Conservation (phyloP, 2,113 vertebrate species). For the Sitta europaea region DNA sequence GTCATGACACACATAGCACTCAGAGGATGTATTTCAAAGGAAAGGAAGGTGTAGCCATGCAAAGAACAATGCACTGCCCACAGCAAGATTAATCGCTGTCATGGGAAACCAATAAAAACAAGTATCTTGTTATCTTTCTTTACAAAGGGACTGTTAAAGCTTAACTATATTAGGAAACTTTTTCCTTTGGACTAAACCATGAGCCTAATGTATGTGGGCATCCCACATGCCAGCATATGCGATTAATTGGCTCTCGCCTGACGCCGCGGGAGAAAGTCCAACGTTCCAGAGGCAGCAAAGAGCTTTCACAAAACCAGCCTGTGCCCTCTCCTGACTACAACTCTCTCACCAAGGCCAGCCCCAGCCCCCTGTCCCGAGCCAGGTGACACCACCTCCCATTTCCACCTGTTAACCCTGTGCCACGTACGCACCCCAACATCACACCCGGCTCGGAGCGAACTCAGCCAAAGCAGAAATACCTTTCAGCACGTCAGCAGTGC, state of each 20-base stretch:
- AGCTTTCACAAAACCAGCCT: background rate
- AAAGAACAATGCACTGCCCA: slow-evolving; percentile 5
- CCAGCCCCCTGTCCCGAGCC: background rate
- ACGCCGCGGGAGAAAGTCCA: slow-evolving; percentile 32
- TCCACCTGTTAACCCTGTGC: background rate
- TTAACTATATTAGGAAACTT: slow-evolving; percentile 52
- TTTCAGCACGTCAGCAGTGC: background rate
- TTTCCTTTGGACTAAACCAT: slow-evolving; percentile 46
- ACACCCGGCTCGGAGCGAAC: background rate
- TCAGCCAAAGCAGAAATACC: slow-evolving; percentile 1
- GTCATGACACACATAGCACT: background rate
- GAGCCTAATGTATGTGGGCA: background rate
- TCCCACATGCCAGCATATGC: background rate
- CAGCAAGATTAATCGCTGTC: background rate
- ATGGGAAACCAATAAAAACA: slow-evolving; percentile 30
- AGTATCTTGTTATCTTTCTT: slow-evolving; percentile 36
- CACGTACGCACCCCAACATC: background rate
- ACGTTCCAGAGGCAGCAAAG: background rate
- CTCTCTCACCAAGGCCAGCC: slow-evolving; percentile 11
- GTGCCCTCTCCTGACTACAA: background rate
- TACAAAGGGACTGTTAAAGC: slow-evolving; percentile 47
- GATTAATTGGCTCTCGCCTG: slow-evolving; percentile 38
- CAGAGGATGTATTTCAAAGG: background rate
- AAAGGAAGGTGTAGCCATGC: slow-evolving; percentile 8
- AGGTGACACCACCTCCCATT: background rate